Base-by-base conservation (phyloP, 2,888 invertebrate species). In the Catocala fraxini region DNA sequence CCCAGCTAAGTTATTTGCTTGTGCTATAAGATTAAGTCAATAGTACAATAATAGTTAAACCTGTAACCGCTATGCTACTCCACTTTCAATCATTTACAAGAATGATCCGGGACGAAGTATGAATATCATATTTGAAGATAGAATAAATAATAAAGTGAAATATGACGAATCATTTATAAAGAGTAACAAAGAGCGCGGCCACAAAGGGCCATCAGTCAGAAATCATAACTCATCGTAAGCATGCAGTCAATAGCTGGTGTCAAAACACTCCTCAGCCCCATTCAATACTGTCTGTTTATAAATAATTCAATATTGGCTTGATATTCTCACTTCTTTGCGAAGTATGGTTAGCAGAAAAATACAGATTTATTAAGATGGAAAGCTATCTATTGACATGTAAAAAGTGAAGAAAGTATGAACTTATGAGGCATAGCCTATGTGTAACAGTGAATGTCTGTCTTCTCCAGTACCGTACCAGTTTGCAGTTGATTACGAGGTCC, bases 191-290 rank as follows among this genome's bases (percentile, higher is more conserved):
- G 84, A 84, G 69, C 63, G 56, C 42, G 61, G 53, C 55, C 80
- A 89, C 89, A 90, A 90, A 84, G 85, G 78, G 81, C 85, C 85
- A 93, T 94, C 93, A 87, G 81, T 94, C 93, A 92, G 83, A 87
- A 89, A 84, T 88, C 89, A 83, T 88, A 89, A 91, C 91, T 77
- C 77, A 77, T 77, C 78, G 52, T 88, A 89, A 79, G 82, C 72
- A 75, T 90, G 90, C 90, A 89, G 89, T 90, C 92, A 92, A 92
- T 92, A 83, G 87, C 85, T 82, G 87, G 88, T 90, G 91, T 91
- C 92, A 90, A 88, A 90, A 90, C 85, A 79, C 79, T 82, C 78
- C 79, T 84, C 84, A 81, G 83, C 83, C 82, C 87, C 79, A 90
- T 92, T 92, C 88, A 92, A 82, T 82, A 79, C 81, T 70, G 83